A percentile compares a stretch with the other conserved stretches of the same genome.
These are phyloP conservation scores for Neomicropteryx cornuta DNA, from an alignment of 1,140 invertebrate species.

Conservation along the genomic window DNA sequence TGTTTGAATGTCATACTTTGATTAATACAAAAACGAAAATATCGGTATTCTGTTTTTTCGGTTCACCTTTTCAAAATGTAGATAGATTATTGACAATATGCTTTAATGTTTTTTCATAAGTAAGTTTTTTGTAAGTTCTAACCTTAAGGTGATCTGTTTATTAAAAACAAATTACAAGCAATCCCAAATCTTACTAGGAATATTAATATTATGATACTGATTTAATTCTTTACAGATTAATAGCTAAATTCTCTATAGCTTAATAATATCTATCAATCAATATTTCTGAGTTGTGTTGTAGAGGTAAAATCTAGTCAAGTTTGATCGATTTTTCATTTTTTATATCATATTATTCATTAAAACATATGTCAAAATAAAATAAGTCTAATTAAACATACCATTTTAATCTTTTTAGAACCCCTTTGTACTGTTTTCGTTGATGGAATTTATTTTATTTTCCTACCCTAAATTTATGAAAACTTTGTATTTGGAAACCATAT, in stretches of 20 bases:
- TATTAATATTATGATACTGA: no score
- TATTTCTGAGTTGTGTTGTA: background rate
- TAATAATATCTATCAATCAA: background rate
- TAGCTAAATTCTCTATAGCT: background rate
- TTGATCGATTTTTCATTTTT: conserved; percentile 2
- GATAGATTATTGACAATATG: no score
- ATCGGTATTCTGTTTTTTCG: no score
- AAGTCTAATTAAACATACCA: background rate
- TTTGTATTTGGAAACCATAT: background rate
- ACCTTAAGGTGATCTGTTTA: no score
- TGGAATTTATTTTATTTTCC: background rate
- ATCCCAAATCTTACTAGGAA: no score
- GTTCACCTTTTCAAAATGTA: no score
- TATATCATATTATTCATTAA: background rate
- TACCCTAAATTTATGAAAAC: background rate
- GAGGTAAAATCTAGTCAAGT: background rate
- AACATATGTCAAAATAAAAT: background rate
- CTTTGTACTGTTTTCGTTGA: background rate
- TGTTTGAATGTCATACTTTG: no score
- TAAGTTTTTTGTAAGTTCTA: no score
- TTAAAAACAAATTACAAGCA: no score
- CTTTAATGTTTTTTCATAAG: no score
- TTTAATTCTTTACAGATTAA: background rate
- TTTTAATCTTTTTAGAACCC: background rate
- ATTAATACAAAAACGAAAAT: no score